phyloP scores from a whole-genome alignment of 2,113 vertebrate species.

The Aplodontia rufa region DNA sequence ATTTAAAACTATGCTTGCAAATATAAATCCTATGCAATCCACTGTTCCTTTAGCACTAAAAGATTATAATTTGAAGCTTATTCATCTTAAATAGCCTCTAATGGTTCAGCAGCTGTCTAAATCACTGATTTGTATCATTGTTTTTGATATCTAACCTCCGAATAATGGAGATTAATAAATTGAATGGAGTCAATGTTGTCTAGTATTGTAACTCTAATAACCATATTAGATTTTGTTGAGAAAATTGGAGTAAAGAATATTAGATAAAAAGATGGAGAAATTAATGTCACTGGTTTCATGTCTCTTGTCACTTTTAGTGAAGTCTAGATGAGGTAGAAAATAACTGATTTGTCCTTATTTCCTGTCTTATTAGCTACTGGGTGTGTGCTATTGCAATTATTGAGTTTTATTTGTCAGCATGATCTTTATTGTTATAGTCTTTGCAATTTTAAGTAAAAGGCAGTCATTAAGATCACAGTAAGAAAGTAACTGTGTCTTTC shows the following conservation, averaged over 20 bases:
- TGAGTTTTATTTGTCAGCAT: background rate
- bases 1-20: constrained; percentile 25
- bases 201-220: constrained; percentile 72
- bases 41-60: constrained; percentile 20
- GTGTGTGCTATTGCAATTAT: background rate
- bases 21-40: background rate
- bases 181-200: constrained; percentile 72
- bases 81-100: constrained; percentile 67
- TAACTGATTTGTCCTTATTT: background rate
- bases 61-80: constrained; percentile 39
- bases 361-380: background rate
- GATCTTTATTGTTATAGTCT: background rate
- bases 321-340: background rate
- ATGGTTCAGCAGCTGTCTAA: constrained; percentile 74
- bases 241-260: background rate
- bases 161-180: constrained; percentile 81
- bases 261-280: background rate
- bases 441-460: background rate
- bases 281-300: background rate
- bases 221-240: constrained; percentile 20
- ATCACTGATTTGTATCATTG: constrained; percentile 74
- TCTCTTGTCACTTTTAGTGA: background rate
- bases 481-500: background rate
- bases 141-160: constrained; percentile 81
- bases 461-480: background rate